A percentile compares a stretch with the other conserved stretches of the same genome.
These are phyloP conservation scores for Teleopsis dalmanni DNA, from an alignment of 1,140 invertebrate species.

Conservation along the genomic window DNA sequence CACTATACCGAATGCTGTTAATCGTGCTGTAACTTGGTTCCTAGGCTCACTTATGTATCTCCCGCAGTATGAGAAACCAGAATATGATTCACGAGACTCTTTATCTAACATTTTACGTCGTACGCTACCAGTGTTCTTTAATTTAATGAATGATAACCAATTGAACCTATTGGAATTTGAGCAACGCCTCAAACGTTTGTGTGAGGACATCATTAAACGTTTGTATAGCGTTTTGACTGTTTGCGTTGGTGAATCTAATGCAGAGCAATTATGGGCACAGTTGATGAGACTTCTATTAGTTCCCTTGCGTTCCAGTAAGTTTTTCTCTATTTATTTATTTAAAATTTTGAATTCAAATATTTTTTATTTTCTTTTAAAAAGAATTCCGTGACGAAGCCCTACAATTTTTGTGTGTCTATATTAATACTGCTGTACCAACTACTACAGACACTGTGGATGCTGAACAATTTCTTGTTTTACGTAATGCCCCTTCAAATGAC, in stretches of 20 bases:
- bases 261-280: constrained; percentile 33
- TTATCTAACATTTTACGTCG: constrained; percentile 30
- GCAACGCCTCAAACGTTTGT: constrained; percentile 40
- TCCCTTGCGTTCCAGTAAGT: constrained; percentile 27
- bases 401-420: constrained; percentile 26
- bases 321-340: background rate
- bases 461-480: constrained; percentile 34
- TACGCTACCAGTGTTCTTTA: constrained; percentile 25
- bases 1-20: constrained; percentile 26
- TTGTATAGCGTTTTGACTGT: constrained; percentile 31
- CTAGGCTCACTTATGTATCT: constrained; percentile 23
- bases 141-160: constrained; percentile 42
- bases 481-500: constrained; percentile 4
- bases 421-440: constrained; percentile 25
- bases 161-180: constrained; percentile 41
- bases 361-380: constrained; percentile 12
- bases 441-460: constrained; percentile 22
- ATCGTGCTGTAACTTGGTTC: constrained; percentile 29
- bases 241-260: constrained; percentile 32
- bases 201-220: constrained; percentile 25
- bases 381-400: constrained; percentile 28
- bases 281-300: constrained; percentile 24
- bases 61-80: constrained; percentile 34
- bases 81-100: constrained; percentile 36
- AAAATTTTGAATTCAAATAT: background rate